Percentiles rank a stretch among this genome's conserved stretches.
phyloP scores from a whole-genome alignment of 2,113 vertebrate genomes.

The Mirounga angustirostris region DNA sequence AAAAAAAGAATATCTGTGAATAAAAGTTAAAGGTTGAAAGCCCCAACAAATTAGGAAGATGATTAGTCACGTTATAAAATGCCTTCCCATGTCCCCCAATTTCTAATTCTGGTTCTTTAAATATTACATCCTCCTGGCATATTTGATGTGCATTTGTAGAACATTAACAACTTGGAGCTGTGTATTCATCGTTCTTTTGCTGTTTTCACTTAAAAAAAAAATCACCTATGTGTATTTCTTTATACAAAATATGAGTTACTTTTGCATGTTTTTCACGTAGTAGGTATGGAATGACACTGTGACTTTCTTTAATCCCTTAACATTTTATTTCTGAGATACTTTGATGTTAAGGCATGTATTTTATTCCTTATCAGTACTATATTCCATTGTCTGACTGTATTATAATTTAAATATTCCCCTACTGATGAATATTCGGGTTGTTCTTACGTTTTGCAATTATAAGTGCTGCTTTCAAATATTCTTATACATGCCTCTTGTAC shows the following conservation, averaged over 20 bases:
- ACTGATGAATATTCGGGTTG: conserved; percentile 4
- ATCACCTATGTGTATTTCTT: neutral
- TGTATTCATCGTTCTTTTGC: neutral
- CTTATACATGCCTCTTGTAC: neutral
- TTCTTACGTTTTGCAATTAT: neutral
- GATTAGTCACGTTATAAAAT: conserved; percentile 8
- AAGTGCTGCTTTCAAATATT: conserved; percentile 27
- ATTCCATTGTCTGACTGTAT: neutral
- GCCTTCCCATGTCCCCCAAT: neutral
- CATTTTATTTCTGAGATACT: conserved; percentile 11
- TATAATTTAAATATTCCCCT: conserved; percentile 18
- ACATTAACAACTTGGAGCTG: neutral
- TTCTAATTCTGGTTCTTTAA: conserved; percentile 45
- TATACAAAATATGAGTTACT: conserved; percentile 1
- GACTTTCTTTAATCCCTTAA: conserved; percentile 13
- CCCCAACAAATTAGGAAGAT: neutral
- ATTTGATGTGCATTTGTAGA: conserved; percentile 8
- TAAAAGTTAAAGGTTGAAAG: conserved; percentile 61
- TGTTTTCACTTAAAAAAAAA: conserved; percentile 18
- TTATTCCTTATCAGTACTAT: conserved; percentile 34
- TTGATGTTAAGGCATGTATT: neutral
- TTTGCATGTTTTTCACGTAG: neutral
- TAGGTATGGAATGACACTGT: neutral
- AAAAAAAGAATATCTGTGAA: neutral
- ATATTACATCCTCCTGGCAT: neutral